Base-by-base conservation (phyloP, 35 echinoderm and acorn worm genomes). In the Nesometra sesokonis region DNA sequence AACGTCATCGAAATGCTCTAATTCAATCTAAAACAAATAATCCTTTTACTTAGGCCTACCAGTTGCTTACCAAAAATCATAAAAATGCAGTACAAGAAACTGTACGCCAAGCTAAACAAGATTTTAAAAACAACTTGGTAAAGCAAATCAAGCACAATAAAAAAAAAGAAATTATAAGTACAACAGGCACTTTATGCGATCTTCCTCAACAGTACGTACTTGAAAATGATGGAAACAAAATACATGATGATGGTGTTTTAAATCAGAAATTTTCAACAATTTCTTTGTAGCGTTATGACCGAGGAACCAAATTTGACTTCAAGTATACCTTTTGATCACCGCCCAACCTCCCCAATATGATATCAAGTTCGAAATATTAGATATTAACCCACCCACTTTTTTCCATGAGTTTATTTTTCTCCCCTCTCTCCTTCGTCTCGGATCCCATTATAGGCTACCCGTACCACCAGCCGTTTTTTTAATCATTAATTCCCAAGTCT, bases 131-230 rank as follows among this genome's bases (percentile, higher is more conserved):
- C 5, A 30, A 0, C n/a, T 43, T 89, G 13, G 33, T 89, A 0
- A 57, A 89, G 13, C 87, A 89, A 38, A 89, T 89, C 32, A 82
- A 89, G 52, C 47, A 40, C 31, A 79, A 89, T 30, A 78, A 36
- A 0, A 89, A 89, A 34, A 89, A n/a, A n/a, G n/a, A 89, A 30
- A 82, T 82, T 35, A n/a, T 89, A 89, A 89, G 21, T 89, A 89
- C 67, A 47, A 39, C 23, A 46, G 87, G 34, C 80, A 89, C 19
- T 82, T 89, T 46, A 43, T 36, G 0, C 32, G 78, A 57, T 89
- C 87, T 0, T 82, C 79, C 19, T 36, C 87, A 29, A 89, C 87
- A 0, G 46, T 89, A 89, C 21, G 80, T 89, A 0, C 31, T 87
- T 5, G 86, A 87, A 29, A 1, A 78, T 35, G 8, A 87, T 33